A percentile compares a stretch with the other conserved stretches of the same genome.
These are phyloP conservation scores for Pangasius macronema DNA, from an alignment of 2,797 vertebrate genomes.

Conservation along the genomic window DNA sequence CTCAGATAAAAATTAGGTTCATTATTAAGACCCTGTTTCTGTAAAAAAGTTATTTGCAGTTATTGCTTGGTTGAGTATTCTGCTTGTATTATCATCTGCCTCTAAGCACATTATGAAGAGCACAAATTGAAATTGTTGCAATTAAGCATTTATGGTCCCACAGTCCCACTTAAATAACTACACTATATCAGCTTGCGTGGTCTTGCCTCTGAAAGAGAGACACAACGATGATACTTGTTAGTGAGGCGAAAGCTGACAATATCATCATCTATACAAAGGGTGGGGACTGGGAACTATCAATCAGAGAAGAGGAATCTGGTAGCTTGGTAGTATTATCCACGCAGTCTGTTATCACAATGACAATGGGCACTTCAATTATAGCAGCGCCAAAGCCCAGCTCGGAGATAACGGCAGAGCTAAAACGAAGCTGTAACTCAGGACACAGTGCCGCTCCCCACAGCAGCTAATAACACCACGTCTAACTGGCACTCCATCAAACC, in stretches of 20 bases:
- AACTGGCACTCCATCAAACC: constrained; percentile 58
- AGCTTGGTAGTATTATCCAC: constrained; percentile 52
- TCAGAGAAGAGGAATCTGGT: constrained; percentile 60
- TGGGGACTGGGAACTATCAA: constrained; percentile 56
- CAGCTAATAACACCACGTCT: constrained; percentile 59
- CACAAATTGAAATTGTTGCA: constrained; percentile 30
- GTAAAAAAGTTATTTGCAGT: not conserved
- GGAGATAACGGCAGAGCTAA: constrained; percentile 59
- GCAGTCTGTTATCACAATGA: constrained; percentile 58
- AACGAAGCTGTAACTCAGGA: constrained; percentile 55
- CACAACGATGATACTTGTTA: constrained; percentile 33
- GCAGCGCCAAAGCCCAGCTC: constrained; percentile 53
- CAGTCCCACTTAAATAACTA: constrained; percentile 30
- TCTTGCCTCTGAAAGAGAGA: constrained; percentile 11
- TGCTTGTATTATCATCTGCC: constrained; percentile 59
- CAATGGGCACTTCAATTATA: constrained; percentile 63
- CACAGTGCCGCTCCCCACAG: constrained; percentile 45
- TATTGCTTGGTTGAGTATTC: constrained; percentile 3
- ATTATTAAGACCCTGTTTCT: not conserved
- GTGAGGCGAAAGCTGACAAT: constrained; percentile 24
- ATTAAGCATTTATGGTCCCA: constrained; percentile 23
- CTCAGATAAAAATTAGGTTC: not conserved
- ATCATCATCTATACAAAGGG: constrained; percentile 43
- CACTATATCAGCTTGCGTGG: constrained; percentile 16
- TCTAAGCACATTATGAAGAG: constrained; percentile 43